Evolutionary conservation across 2,113 vertebrate genomes (phyloP).

Genomic region (Ibidorhyncha struthersii): DNA sequence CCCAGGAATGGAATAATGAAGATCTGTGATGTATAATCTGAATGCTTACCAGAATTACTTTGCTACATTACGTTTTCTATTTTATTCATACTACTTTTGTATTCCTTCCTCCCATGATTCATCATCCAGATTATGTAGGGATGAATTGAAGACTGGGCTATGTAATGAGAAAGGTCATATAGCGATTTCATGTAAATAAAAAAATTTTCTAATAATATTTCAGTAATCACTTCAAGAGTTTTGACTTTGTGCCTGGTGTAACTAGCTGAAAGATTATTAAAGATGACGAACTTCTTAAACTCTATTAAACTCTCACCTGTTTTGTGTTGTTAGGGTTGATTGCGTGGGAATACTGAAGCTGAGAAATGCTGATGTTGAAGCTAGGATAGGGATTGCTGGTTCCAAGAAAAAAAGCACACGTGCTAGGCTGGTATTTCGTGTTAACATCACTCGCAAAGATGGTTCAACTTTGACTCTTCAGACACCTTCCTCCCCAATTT

Average conservation of each 20-base stretch:
- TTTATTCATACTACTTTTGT: neutral
- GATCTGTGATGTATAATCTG: neutral
- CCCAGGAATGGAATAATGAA: neutral
- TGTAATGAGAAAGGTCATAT: neutral
- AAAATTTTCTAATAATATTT: neutral
- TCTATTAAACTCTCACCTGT: neutral
- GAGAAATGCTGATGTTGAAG: slow-evolving; percentile 96
- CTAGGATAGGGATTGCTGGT: slow-evolving; percentile 94
- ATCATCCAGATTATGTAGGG: neutral
- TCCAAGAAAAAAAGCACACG: slow-evolving; percentile 99
- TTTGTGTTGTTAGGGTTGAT: slow-evolving; percentile 84
- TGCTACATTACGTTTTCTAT: neutral
- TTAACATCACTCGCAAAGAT: slow-evolving; percentile 90
- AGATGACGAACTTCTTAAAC: neutral
- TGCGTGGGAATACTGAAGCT: slow-evolving; percentile 97
- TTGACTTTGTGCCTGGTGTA: neutral
- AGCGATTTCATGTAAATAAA: neutral
- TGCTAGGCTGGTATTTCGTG: slow-evolving; percentile 93
- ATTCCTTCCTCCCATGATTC: neutral
- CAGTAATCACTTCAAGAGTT: neutral
- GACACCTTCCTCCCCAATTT: slow-evolving; percentile 90
- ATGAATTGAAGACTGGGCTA: neutral
- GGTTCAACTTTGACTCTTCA: slow-evolving; percentile 94
- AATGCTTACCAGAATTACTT: neutral
- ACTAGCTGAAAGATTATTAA: neutral